Base-by-base conservation (phyloP, 2,113 vertebrate species). In the Dascyllus trimaculatus region DNA sequence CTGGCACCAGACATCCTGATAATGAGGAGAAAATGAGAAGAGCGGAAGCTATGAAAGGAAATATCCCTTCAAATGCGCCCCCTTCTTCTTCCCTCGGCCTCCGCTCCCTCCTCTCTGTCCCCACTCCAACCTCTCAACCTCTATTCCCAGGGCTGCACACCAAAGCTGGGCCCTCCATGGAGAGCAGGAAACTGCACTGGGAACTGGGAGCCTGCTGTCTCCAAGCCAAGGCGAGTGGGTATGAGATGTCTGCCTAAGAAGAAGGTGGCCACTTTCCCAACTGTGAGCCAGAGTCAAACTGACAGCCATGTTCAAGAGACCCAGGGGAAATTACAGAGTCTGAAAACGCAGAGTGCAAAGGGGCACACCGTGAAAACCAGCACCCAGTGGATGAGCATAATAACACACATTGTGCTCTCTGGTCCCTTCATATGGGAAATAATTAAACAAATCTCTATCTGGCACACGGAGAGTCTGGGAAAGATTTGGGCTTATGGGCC, bases 1-100 rank as follows among this genome's bases (percentile, higher is more conserved):
- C 90, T 90, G 93, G 89, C 84, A 90, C 81, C 72, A 85, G 82
- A 54, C 73, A 63, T 80, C 75, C 86, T 73, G 86, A 91, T 91
- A 92, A 93, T 89, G 84, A 89, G 82, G 72, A 88, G 85, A 91
- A 93, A 93, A 90, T 74, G 91, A 91, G 88, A 86, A 22, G 51
- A 84, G 69, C 62, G 85, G 89, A 93, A 93, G 82, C 80, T 38
- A 68, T 76, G 88, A 91, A 88, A 91, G 88, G 88, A 93, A 92
- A 93, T 91, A 90, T 91, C 82, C 74, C 79, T 82, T 86, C 75
- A 88, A 91, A 88, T 53, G 62, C 54, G 14, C 67, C 81, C 71
- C 78, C 58, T 69, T 59, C 74, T 68, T 64, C 63, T 52, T 15
- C 49, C 35, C 53, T 49, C 59, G 1, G 63, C 52, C 67, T 62